phyloP scores from a whole-genome alignment of 2,113 vertebrate species.

The Arizona elegans region DNA sequence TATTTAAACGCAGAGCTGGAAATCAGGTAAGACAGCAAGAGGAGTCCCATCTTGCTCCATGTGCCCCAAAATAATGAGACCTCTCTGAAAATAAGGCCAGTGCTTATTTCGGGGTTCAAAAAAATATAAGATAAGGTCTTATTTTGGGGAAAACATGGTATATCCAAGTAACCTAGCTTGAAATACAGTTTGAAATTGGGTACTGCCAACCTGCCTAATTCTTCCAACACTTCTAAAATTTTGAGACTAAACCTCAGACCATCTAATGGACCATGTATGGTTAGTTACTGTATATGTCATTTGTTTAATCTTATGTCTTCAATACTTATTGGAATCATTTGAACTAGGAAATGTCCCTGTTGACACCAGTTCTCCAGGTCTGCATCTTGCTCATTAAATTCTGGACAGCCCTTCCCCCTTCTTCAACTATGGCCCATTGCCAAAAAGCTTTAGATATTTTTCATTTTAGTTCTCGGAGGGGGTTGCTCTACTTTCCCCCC shows the following conservation, averaged over 20 bases:
- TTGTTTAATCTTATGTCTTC: background rate
- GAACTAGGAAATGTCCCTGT: background rate
- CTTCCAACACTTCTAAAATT: background rate
- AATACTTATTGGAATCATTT: background rate
- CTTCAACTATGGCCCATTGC: background rate
- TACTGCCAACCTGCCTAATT: background rate
- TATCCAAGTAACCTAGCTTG: background rate
- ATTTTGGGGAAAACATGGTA: no score
- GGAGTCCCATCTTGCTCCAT: no score
- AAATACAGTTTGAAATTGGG: background rate
- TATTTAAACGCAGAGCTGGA: no score
- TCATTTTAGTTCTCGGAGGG: background rate
- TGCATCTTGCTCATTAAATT: slow-evolving; percentile 5
- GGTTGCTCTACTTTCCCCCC: background rate
- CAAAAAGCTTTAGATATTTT: background rate
- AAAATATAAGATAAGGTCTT: no score
- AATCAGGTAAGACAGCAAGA: no score
- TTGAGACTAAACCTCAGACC: background rate
- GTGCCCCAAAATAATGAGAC: no score
- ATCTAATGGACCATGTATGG: background rate
- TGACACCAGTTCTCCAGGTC: rapidly evolving
- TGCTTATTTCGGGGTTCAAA: no score
- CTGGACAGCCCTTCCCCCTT: background rate
- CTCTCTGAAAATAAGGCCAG: no score
- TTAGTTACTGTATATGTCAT: background rate